Evolutionary conservation across 2,888 invertebrate species (phyloP).

Genomic region (Rhaphigaster nebulosa): DNA sequence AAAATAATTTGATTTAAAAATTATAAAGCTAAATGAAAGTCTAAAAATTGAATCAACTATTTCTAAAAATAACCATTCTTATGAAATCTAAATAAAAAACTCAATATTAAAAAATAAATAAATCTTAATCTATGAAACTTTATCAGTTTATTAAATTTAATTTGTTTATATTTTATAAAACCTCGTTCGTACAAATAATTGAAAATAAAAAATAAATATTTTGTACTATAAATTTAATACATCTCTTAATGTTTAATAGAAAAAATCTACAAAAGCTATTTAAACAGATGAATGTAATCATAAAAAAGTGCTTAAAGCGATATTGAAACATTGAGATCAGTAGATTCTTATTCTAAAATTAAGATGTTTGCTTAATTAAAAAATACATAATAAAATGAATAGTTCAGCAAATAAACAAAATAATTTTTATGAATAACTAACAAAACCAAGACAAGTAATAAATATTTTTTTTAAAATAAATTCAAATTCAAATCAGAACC

Average conservation of each 20-base stretch:
- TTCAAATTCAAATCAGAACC: not conserved
- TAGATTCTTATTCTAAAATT: too few relatives aligned
- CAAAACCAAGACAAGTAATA: too few relatives aligned
- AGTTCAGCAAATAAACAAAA: too few relatives aligned
- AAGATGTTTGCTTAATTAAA: too few relatives aligned
- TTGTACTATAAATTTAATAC: not conserved
- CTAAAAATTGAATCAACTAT: not conserved
- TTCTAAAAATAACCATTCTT: not conserved
- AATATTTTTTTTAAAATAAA: not conserved
- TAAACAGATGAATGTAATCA: too few relatives aligned
- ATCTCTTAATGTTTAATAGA: not conserved
- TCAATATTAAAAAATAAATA: not conserved
- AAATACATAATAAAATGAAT: too few relatives aligned
- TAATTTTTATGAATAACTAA: too few relatives aligned
- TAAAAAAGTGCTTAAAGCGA: too few relatives aligned
- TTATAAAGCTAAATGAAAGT: not conserved
- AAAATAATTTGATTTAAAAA: not conserved
- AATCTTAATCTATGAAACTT: not conserved
- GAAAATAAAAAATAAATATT: not conserved
- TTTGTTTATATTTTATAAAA: not conserved
- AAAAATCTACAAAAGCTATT: not conserved
- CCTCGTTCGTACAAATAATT: too few relatives aligned
- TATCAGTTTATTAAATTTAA: not conserved
- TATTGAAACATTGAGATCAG: too few relatives aligned
- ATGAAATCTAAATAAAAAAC: not conserved